A percentile compares a stretch with the other conserved stretches of the same genome.
Conservation (phyloP, 2,113 vertebrate species). For the Pogona vitticeps region DNA sequence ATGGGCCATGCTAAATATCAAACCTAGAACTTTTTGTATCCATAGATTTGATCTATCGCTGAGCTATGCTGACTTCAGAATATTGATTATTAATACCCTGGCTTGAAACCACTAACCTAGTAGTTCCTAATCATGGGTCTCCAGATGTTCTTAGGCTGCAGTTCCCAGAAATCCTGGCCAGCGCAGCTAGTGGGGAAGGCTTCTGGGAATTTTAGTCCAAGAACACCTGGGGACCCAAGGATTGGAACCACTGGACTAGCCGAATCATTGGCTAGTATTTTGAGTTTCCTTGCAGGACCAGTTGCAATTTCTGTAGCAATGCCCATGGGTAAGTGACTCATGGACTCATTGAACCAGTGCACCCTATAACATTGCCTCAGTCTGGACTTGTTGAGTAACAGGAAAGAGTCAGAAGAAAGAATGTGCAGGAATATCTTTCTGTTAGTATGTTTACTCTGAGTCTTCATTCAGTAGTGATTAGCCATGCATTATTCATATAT, state of each 20-base stretch:
- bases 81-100: no score
- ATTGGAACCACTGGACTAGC: no score
- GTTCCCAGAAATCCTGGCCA: neutral
- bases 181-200: neutral
- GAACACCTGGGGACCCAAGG: neutral
- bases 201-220: neutral
- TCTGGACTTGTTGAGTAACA: neutral
- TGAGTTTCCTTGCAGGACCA: neutral
- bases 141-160: neutral
- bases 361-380: neutral
- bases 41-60: no score
- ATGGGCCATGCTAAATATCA: no score
- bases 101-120: no score
- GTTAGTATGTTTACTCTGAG: neutral
- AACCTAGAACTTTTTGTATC: no score
- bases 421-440: neutral
- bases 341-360: no score
- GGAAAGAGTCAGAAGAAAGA: neutral
- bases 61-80: no score
- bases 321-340: no score
- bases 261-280: neutral
- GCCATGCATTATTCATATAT: conserved; percentile 22
- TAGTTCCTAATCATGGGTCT: neutral
- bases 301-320: neutral
- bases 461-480: conserved; percentile 29